A percentile compares a stretch with the other conserved stretches of the same genome.
These are phyloP conservation scores for Apostichopus parvimensis DNA, from an alignment of 35 echinoderm and acorn worm genomes.

Conservation along the genomic window DNA sequence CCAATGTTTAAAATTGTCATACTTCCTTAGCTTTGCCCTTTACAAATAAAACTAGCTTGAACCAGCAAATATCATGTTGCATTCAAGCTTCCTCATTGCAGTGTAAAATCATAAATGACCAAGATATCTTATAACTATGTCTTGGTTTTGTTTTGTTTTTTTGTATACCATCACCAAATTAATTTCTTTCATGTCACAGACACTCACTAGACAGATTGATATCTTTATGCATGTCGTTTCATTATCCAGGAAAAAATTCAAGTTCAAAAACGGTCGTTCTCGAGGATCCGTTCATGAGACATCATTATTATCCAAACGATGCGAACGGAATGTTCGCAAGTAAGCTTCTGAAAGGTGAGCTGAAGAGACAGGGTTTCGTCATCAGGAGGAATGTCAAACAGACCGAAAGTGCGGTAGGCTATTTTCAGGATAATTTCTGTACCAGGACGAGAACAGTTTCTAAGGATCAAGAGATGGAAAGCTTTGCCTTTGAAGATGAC, in stretches of 20 bases:
- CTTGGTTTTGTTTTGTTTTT: too few relatives aligned
- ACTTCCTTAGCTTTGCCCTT: too few relatives aligned
- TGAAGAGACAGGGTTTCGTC: neutral
- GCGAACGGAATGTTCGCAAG: neutral
- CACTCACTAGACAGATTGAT: neutral
- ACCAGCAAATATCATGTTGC: too few relatives aligned
- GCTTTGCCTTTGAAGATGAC: neutral
- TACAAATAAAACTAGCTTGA: too few relatives aligned
- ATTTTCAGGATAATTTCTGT: conserved; percentile 8
- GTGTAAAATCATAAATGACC: too few relatives aligned
- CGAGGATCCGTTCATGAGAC: conserved; percentile 30
- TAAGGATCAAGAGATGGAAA: neutral
- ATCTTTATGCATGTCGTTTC: neutral
- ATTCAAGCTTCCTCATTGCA: too few relatives aligned
- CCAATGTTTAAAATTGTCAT: too few relatives aligned
- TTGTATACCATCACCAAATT: too few relatives aligned
- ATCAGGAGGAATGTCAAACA: neutral
- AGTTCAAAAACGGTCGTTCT: neutral
- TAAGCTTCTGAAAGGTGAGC: neutral
- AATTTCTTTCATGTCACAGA: too few relatives aligned
- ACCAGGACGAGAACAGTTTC: neutral
- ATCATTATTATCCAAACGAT: conserved; percentile 15
- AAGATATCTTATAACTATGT: too few relatives aligned
- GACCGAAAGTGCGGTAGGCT: neutral
- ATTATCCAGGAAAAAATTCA: neutral